Evolutionary conservation across 2,113 vertebrate genomes (phyloP).

Genomic region (Scortum barcoo): DNA sequence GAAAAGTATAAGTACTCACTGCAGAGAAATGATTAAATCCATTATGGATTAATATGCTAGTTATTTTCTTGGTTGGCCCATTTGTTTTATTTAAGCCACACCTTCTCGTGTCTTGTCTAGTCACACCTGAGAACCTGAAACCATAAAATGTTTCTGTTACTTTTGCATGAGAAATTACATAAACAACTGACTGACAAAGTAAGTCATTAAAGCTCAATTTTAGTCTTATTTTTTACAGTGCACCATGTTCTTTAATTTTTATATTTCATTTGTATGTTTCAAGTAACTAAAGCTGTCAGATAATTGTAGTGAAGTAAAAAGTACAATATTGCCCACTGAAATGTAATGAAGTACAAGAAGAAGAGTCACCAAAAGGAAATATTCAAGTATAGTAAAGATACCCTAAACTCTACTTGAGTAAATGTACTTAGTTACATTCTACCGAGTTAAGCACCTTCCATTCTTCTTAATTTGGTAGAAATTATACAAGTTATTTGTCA

Average conservation of each 20-base stretch:
- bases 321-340: background rate
- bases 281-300: background rate
- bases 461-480: too few species aligned
- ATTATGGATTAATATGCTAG: too few species aligned
- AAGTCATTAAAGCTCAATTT: background rate
- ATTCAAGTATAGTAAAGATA: too few species aligned
- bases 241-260: too few species aligned
- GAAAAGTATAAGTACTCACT: too few species aligned
- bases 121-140: too few species aligned
- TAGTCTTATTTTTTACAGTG: background rate
- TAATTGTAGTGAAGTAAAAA: background rate
- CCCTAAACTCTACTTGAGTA: background rate
- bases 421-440: background rate
- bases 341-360: background rate
- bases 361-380: background rate
- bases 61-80: too few species aligned
- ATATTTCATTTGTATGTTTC: background rate
- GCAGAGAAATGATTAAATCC: too few species aligned
- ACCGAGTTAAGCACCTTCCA: background rate
- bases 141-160: background rate
- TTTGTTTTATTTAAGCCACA: too few species aligned
- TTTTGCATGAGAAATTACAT: background rate
- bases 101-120: background rate
- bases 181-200: background rate
- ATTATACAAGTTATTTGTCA: background rate